Conservation (phyloP, 2,113 vertebrate genomes). For the Otus sunia region DNA sequence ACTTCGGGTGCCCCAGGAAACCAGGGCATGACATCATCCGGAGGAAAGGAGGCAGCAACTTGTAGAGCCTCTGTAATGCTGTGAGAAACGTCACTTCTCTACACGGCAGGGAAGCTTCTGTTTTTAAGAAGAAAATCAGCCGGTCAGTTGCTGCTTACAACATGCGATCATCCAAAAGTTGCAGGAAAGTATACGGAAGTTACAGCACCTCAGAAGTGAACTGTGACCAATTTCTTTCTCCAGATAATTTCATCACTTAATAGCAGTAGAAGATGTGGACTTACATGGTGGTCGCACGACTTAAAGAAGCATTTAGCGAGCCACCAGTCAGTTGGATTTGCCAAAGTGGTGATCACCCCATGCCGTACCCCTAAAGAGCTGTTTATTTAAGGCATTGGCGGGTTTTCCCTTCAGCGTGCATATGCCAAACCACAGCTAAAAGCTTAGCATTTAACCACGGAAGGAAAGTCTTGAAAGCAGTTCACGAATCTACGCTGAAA, state of each 20-base stretch:
- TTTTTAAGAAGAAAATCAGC: not conserved
- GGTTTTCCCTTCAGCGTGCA: rapidly evolving
- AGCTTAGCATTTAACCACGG: not conserved
- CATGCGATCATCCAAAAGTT: not conserved
- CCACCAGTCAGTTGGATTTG: not conserved
- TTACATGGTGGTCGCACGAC: rapidly evolving
- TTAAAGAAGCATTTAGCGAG: not conserved
- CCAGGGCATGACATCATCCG: not conserved
- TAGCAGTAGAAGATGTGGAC: not conserved
- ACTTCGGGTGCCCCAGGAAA: constrained; percentile 11
- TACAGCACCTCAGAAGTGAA: not conserved
- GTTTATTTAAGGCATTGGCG: not conserved
- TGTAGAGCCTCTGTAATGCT: not conserved
- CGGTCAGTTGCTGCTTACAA: not conserved
- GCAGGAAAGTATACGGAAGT: rapidly evolving
- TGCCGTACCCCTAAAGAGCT: not conserved
- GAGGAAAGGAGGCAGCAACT: not conserved
- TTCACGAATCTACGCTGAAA: not conserved
- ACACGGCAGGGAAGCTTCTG: not conserved
- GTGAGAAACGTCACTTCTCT: not conserved
- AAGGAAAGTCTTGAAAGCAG: not conserved
- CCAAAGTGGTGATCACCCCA: not conserved
- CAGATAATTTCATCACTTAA: not conserved
- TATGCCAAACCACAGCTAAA: not conserved
- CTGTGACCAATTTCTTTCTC: not conserved